Conservation (phyloP, 2,888 invertebrate genomes). For the Dicranocentrus wangi region DNA sequence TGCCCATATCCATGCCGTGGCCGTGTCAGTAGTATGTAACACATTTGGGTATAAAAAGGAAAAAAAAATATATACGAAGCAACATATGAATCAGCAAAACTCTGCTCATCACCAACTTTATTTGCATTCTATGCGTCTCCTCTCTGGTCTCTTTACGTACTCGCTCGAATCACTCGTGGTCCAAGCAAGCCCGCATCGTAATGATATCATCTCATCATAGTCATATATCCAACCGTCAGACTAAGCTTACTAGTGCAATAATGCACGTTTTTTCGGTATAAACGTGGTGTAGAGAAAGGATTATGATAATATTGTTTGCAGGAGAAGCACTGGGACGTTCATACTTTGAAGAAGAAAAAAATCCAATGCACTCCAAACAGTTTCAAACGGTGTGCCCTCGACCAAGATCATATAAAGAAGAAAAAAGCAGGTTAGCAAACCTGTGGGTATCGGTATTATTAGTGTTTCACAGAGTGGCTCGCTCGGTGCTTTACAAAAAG, state of each 20-base stretch:
- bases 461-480: too few species aligned
- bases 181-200: conserved; percentile 2
- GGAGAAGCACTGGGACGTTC: not conserved
- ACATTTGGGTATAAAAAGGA: not conserved
- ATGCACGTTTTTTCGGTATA: not conserved
- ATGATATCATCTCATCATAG: too few species aligned
- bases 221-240: too few species aligned
- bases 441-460: too few species aligned
- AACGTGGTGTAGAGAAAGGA: not conserved
- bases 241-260: not conserved
- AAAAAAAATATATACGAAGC: not conserved
- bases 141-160: not conserved
- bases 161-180: conserved; percentile 13
- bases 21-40: too few species aligned
- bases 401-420: too few species aligned
- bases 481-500: too few species aligned
- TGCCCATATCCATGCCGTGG: too few species aligned
- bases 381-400: not conserved
- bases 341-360: too few species aligned
- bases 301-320: conserved; percentile 11
- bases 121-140: not conserved
- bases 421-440: too few species aligned
- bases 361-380: too few species aligned
- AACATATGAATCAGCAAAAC: not conserved
- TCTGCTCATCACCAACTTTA: not conserved